Percentiles rank a stretch among this genome's conserved stretches.
These are phyloP conservation scores for Myotis planiceps DNA, from an alignment of 2,797 vertebrate genomes.

Conservation along the genomic window DNA sequence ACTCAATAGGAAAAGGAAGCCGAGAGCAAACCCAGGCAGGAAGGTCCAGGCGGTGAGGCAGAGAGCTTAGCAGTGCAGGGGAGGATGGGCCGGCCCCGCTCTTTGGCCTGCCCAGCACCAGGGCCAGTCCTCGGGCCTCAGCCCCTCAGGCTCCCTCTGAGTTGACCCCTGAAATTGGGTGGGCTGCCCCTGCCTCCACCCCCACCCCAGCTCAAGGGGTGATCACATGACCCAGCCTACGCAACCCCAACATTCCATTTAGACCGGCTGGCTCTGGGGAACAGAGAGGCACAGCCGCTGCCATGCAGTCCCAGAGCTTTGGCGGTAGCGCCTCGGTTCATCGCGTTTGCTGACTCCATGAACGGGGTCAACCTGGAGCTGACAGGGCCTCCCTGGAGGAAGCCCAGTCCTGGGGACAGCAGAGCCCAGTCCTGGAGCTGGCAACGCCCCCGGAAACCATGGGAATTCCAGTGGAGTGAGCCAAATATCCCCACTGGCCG, in stretches of 20 bases:
- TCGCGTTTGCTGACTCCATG: accelerated
- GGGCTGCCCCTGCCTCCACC: not conserved
- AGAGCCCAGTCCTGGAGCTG: not conserved
- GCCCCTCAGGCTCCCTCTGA: not conserved
- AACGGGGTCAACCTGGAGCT: too few species aligned
- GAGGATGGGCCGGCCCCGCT: not conserved
- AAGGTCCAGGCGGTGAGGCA: not conserved
- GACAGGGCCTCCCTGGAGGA: not conserved
- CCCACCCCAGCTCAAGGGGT: not conserved
- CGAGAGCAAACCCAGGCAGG: not conserved
- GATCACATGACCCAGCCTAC: not conserved
- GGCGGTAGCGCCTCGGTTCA: accelerated
- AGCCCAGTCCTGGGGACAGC: not conserved
- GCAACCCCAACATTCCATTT: not conserved
- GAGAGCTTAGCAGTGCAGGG: not conserved
- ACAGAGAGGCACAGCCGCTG: not conserved
- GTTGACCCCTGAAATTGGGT: not conserved
- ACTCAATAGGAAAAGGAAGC: not conserved
- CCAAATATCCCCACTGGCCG: not conserved
- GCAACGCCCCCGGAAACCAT: not conserved
- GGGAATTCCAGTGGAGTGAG: not conserved
- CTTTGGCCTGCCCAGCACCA: not conserved
- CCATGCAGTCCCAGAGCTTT: not conserved
- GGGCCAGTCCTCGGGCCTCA: not conserved
- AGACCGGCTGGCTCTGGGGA: not conserved